phyloP scores from a whole-genome alignment of 2,797 vertebrate species.

The Microtus agrestis region DNA sequence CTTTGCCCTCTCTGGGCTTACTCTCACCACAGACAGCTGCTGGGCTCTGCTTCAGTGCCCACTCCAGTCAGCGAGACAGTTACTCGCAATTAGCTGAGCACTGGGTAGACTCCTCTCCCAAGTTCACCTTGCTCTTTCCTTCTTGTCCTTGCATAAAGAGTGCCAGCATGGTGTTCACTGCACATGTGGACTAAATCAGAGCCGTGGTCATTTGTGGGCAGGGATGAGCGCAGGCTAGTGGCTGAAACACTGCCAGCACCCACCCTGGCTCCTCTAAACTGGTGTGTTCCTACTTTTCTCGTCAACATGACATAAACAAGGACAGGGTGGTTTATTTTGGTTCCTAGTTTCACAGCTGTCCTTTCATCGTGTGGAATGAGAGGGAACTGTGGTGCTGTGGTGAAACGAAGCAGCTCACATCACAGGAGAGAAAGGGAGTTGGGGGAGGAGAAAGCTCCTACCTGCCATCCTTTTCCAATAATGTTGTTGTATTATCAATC shows the following conservation, averaged over 20 bases:
- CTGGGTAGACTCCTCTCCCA: background rate
- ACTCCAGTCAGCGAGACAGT: background rate
- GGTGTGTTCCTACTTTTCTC: background rate
- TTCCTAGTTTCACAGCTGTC: background rate
- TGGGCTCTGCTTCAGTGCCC: background rate
- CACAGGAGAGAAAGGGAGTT: background rate
- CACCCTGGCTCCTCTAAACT: background rate
- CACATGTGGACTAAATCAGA: background rate
- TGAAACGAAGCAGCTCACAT: background rate
- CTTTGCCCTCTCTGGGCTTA: background rate
- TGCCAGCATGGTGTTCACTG: background rate
- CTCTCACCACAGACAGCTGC: background rate
- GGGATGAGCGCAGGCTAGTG: background rate
- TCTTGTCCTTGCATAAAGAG: background rate
- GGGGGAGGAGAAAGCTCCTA: background rate
- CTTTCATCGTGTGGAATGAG: background rate
- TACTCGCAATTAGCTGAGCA: too few relatives aligned
- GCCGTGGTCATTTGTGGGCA: background rate
- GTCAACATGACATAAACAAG: background rate
- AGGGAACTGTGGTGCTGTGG: background rate
- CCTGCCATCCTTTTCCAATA: background rate
- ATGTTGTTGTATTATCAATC: background rate
- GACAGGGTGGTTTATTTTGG: background rate
- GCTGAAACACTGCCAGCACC: background rate
- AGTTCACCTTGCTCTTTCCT: background rate